Base-by-base conservation (phyloP, 2,113 vertebrate species). In the Spermophilus dauricus region DNA sequence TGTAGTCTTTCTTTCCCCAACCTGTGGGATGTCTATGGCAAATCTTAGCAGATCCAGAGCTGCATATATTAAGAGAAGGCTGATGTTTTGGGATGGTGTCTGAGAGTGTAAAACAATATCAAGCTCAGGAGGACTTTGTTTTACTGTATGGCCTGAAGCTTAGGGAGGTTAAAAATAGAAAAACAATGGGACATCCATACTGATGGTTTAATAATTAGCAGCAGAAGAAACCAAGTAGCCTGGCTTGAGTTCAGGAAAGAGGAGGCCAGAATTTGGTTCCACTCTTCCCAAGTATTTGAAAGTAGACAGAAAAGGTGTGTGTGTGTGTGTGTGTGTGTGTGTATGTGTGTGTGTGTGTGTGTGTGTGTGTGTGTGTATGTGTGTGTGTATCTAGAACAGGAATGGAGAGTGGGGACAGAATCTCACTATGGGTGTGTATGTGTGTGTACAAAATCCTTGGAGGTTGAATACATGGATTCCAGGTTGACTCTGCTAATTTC, bases 201-300 rank as follows among this genome's bases (percentile, higher is more conserved):
- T 95, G 32, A 51, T 96, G 45, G 58, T 90, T 87, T 75, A 84
- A 63, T 75, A 77, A 69, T 89, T 86, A 92, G 48, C 28, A 48
- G 32, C n/a, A 48, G 65, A 88, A 95, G 45, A 93, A 95, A 80
- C 22, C 34, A 87, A 53, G 65, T 13, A 63, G 8, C 22, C 14
- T 80, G 7, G 28, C 20, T 37, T 96, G 48, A 53, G 26, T 48
- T 92, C 51, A 91, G 34, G 75, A 69, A n/a, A 56, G 17, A 76
- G 51, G 42, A 89, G 48, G 4, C 30, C 3, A 39, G 26, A 11
- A 20, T 70, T 85, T 53, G 10, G 39, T 89, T 4, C 12, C 28
- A 69, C 8, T 85, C 26, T 88, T 6, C 39, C 30, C 51, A 92
- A 45, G 39, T n/a, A 80, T 22, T 69, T 94, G 48, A 37, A 80